Conservation (phyloP, 1,140 invertebrate genomes). For the Bombus picipes region DNA sequence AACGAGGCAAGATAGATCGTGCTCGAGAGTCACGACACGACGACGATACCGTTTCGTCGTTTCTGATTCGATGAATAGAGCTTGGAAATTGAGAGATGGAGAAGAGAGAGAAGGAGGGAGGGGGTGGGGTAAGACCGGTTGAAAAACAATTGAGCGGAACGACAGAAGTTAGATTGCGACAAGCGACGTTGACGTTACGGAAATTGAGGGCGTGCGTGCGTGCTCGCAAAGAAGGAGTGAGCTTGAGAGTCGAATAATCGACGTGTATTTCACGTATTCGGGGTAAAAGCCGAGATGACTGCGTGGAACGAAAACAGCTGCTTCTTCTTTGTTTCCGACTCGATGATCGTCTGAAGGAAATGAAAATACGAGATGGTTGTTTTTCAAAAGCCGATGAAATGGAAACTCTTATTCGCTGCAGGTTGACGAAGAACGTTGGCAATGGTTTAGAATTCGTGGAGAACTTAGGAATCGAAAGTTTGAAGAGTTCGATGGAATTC, state of each 20-base stretch:
- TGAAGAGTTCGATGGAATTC: background rate
- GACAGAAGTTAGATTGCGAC: conserved; percentile 62
- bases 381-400: background rate
- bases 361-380: background rate
- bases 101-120: background rate
- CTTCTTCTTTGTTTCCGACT: background rate
- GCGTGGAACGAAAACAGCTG: background rate
- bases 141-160: conserved; percentile 60
- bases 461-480: background rate
- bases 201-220: conserved; percentile 59
- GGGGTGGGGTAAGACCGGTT: background rate
- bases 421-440: background rate
- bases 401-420: background rate
- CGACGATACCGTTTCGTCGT: too few relatives aligned
- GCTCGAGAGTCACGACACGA: too few relatives aligned
- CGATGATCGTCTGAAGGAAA: background rate
- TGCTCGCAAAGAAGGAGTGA: background rate
- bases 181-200: conserved; percentile 62
- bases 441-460: too few relatives aligned
- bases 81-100: background rate
- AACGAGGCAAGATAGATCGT: conserved; percentile 11
- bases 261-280: conserved; percentile 10
- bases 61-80: too few relatives aligned
- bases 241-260: conserved; percentile 47
- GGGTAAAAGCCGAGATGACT: background rate